Percentiles rank a stretch among this genome's conserved stretches.
Conservation (phyloP, 2,888 invertebrate species). For the Tetrapedia diversipes region DNA sequence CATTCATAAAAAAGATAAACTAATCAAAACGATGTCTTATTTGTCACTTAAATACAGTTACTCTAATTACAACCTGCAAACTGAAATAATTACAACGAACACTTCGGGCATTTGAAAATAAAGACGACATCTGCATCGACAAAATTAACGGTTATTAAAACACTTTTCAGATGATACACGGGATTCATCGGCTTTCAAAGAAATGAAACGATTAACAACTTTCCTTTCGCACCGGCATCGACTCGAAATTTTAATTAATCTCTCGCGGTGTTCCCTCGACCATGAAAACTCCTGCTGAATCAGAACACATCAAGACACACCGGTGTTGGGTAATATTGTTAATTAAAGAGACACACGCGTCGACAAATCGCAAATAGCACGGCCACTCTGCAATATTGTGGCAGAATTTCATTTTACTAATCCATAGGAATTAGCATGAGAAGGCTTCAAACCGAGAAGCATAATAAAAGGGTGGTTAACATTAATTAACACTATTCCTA, state of each 20-base stretch:
- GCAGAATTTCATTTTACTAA: constrained; percentile 10
- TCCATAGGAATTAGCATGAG: not conserved
- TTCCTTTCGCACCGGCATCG: constrained; percentile 11
- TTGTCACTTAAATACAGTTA: no score
- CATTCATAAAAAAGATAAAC: no score
- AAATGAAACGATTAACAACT: constrained; percentile 12
- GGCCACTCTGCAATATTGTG: not conserved
- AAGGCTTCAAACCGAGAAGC: no score
- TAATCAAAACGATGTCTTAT: no score
- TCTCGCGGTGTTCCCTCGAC: not conserved
- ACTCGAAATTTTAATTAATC: constrained; percentile 17
- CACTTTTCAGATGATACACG: not conserved
- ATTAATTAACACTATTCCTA: not conserved
- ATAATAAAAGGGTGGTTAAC: no score
- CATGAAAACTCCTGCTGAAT: not conserved
- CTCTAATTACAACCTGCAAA: no score
- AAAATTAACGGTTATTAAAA: not conserved
- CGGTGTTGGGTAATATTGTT: not conserved
- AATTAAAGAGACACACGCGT: constrained; percentile 21
- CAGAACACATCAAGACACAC: constrained; percentile 4
- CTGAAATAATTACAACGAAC: no score
- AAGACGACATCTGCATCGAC: no score
- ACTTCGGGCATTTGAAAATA: no score
- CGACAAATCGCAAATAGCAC: not conserved
- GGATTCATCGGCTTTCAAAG: no score